phyloP scores from a whole-genome alignment of 2,113 vertebrate genomes.

The Hippoglossus stenolepis region DNA sequence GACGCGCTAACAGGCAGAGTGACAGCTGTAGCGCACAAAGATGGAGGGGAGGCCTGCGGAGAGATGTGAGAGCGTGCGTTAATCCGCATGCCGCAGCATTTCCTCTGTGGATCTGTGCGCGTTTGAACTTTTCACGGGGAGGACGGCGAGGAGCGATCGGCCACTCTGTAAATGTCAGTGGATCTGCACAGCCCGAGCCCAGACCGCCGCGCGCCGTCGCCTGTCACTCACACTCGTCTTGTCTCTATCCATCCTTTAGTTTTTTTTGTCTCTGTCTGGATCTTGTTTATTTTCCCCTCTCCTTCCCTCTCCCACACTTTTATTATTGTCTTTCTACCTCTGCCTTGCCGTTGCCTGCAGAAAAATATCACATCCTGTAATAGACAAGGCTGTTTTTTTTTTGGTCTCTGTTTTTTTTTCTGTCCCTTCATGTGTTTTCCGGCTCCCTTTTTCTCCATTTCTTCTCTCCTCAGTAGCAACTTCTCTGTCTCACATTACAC shows the following conservation, averaged over 20 bases:
- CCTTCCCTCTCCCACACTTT: constrained; percentile 47
- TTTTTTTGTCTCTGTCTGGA: not conserved
- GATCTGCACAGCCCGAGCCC: constrained; percentile 59
- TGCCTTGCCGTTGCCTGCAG: constrained; percentile 57
- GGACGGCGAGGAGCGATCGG: constrained; percentile 61
- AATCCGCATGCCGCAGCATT: constrained; percentile 50
- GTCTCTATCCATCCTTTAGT: constrained; percentile 35
- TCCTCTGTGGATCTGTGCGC: constrained; percentile 59
- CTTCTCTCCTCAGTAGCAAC: constrained; percentile 12
- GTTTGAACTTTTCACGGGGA: constrained; percentile 79
- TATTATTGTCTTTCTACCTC: constrained; percentile 66
- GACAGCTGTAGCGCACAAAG: constrained; percentile 36
- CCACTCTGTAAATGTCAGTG: constrained; percentile 82
- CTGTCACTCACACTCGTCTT: constrained; percentile 64
- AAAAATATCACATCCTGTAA: constrained; percentile 59
- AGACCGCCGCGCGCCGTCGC: constrained; percentile 51
- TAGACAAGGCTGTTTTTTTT: constrained; percentile 34
- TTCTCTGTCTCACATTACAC: constrained; percentile 32
- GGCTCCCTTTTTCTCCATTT: not conserved
- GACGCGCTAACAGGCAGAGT: constrained; percentile 31
- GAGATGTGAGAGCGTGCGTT: constrained; percentile 58
- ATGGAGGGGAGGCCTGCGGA: constrained; percentile 45
- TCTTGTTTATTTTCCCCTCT: constrained; percentile 12
- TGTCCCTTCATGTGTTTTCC: not conserved
- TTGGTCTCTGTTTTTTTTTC: constrained; percentile 34